phyloP scores from a whole-genome alignment of 2,113 vertebrate genomes.

The Choloepus hoffmanni region DNA sequence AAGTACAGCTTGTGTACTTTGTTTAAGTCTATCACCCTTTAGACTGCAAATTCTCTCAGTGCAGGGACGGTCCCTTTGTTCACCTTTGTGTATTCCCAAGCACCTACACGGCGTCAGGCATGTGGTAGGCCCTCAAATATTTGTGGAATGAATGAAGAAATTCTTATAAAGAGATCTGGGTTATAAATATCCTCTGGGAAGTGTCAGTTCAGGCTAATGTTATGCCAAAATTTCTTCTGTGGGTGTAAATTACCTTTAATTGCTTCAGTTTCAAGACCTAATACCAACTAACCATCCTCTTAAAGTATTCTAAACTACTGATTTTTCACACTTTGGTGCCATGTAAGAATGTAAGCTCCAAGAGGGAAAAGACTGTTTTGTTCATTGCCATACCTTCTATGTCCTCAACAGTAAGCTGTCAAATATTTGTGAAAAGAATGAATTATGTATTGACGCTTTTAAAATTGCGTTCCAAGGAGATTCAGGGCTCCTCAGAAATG shows the following conservation, averaged over 20 bases:
- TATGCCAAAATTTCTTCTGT: neutral
- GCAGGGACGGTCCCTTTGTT: neutral
- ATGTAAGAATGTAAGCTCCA: neutral
- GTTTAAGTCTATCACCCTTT: neutral
- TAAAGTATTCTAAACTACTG: neutral
- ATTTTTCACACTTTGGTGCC: constrained; percentile 33
- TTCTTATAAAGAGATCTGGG: neutral
- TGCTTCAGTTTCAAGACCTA: neutral
- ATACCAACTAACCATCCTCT: neutral
- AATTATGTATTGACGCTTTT: neutral
- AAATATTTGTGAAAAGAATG: neutral
- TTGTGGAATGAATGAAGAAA: too few species aligned
- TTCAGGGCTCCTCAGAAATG: neutral
- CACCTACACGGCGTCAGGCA: neutral
- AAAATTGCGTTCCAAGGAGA: neutral
- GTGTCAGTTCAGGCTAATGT: neutral
- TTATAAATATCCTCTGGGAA: neutral
- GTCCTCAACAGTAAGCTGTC: neutral
- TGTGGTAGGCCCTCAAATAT: neutral
- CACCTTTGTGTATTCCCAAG: neutral
- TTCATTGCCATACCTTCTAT: neutral
- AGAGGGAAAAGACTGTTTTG: neutral
- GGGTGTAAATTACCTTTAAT: neutral
- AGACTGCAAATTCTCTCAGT: too few species aligned
- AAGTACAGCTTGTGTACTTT: neutral